These are phyloP conservation scores for Cosmorhoe ocellata DNA, from an alignment of 2,888 invertebrate species.

Conservation along the genomic window DNA sequence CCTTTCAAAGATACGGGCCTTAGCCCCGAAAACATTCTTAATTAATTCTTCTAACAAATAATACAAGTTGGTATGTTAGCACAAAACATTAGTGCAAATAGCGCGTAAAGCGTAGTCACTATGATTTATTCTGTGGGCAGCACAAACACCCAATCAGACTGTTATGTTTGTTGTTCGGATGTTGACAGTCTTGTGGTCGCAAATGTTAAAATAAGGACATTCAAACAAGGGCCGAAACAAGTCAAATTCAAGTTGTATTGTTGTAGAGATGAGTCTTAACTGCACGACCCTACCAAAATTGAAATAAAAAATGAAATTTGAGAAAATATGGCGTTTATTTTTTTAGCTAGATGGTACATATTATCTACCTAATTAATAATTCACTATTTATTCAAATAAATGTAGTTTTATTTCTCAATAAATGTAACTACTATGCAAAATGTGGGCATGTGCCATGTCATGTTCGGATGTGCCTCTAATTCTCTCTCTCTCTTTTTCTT, in stretches of 20 bases:
- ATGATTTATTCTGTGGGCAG: conserved; percentile 25
- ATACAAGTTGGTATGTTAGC: conserved; percentile 40
- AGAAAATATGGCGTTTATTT: too few relatives aligned
- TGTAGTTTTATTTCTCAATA: too few relatives aligned
- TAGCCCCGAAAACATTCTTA: conserved; percentile 30
- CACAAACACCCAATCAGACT: conserved; percentile 47
- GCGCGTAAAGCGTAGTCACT: conserved; percentile 20
- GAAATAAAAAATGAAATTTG: too few relatives aligned
- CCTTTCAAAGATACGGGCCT: conserved; percentile 1
- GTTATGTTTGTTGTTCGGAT: conserved; percentile 31
- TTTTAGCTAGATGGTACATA: too few relatives aligned
- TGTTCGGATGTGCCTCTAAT: too few relatives aligned
- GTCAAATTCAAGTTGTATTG: conserved; percentile 1
- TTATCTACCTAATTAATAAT: too few relatives aligned
- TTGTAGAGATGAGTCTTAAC: neutral
- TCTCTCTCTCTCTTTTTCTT: too few relatives aligned
- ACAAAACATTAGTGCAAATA: conserved; percentile 44
- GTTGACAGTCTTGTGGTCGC: conserved; percentile 36
- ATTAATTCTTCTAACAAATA: conserved; percentile 37
- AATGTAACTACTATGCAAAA: too few relatives aligned
- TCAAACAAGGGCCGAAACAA: conserved; percentile 4
- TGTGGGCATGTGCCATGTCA: too few relatives aligned
- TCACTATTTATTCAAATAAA: too few relatives aligned
- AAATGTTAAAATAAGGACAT: conserved; percentile 32
- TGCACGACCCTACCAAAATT: too few relatives aligned